Evolutionary conservation across 2,888 invertebrate genomes (phyloP).

Genomic region (Resseliella maxima): DNA sequence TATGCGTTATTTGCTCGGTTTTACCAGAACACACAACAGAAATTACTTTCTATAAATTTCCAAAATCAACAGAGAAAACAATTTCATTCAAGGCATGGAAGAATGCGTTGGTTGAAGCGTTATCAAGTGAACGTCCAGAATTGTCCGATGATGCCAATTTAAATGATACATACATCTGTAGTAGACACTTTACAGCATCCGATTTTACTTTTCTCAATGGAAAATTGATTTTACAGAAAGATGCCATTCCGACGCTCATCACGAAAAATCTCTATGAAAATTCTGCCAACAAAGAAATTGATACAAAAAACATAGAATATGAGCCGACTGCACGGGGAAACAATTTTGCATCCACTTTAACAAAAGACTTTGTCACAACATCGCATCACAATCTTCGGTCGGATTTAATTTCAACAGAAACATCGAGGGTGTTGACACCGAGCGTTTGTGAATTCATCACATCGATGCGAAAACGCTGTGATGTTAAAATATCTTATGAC

Average conservation of each 20-base stretch:
- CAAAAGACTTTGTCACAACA: constrained; percentile 30
- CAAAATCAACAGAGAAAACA: background rate
- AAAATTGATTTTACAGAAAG: constrained; percentile 4
- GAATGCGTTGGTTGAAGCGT: background rate
- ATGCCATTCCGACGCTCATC: constrained; percentile 29
- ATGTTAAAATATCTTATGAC: background rate
- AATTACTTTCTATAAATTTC: constrained; percentile 46
- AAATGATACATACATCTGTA: constrained; percentile 9
- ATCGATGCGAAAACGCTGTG: background rate
- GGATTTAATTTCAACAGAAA: constrained; percentile 35
- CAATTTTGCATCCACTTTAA: constrained; percentile 32
- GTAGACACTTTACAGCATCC: constrained; percentile 4
- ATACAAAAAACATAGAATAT: background rate
- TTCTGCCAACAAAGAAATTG: background rate
- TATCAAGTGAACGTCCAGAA: background rate
- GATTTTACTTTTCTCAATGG: constrained; percentile 34
- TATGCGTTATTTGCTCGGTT: constrained; percentile 35
- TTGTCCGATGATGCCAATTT: background rate
- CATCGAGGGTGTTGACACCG: background rate
- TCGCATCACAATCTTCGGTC: background rate
- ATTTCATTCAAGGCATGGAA: constrained; percentile 10
- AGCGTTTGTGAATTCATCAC: background rate
- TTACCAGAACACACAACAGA: constrained; percentile 4
- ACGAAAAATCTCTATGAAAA: background rate
- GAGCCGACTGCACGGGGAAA: background rate